Evolutionary conservation across 2,113 vertebrate genomes (phyloP).

Genomic region (Castor canadensis): DNA sequence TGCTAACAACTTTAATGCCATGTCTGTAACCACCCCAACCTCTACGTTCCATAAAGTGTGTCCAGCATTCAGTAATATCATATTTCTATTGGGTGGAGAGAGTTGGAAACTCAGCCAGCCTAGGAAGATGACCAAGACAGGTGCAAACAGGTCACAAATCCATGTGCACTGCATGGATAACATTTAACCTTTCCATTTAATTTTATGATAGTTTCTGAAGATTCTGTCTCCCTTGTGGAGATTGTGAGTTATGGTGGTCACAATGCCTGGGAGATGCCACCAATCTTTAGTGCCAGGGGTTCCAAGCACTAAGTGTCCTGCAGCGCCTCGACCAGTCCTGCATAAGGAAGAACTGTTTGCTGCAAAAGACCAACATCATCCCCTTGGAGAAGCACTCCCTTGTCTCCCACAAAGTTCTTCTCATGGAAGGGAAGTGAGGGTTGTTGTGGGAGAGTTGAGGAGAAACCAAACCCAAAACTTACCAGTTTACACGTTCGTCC

Average conservation of each 20-base stretch:
- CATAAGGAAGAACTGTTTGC: background rate
- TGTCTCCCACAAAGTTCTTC: background rate
- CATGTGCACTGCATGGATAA: background rate
- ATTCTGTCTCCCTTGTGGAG: background rate
- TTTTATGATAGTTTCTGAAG: background rate
- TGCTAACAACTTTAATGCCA: background rate
- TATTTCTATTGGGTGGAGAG: background rate
- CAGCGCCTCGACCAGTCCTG: background rate
- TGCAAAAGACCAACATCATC: background rate
- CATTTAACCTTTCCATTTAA: background rate
- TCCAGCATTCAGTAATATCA: background rate
- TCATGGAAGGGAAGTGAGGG: accelerated
- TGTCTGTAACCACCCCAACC: background rate
- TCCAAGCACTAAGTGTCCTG: background rate
- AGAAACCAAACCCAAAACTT: background rate
- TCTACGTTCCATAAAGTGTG: background rate
- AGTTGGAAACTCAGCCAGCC: background rate
- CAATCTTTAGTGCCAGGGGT: background rate
- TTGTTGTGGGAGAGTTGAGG: background rate
- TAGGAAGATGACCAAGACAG: background rate
- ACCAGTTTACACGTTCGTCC: background rate
- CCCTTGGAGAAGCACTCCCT: background rate
- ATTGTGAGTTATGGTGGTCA: background rate
- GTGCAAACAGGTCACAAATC: background rate
- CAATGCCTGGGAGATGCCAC: background rate